Evolutionary conservation across 37 sponge, comb jelly and placozoan genomes (phyloP).

Genomic region (Cliona cf. orientalis): DNA sequence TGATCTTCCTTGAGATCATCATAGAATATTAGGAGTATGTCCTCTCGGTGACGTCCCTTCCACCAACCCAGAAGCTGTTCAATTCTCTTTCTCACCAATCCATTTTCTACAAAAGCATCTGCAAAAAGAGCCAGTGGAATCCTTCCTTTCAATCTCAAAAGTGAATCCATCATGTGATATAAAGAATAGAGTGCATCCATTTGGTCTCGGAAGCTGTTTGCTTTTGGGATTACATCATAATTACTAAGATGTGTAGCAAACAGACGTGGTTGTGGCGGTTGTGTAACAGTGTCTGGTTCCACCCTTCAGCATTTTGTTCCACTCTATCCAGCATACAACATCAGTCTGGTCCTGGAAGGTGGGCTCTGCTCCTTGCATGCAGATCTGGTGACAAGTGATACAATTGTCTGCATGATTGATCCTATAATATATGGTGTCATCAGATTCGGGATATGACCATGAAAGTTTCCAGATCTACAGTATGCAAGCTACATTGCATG

Average conservation of each 20-base stretch:
- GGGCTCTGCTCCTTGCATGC: slow-evolving; percentile 16
- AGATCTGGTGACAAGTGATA: slow-evolving; percentile 15
- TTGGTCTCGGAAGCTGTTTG: slow-evolving; percentile 15
- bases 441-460: too few species aligned
- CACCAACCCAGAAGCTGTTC: slow-evolving; percentile 40
- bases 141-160: neutral
- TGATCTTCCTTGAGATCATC: slow-evolving; percentile 56
- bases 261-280: slow-evolving; percentile 16
- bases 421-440: too few species aligned
- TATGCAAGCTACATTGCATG: too few species aligned
- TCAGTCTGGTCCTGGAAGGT: neutral
- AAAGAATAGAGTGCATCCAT: slow-evolving; percentile 12
- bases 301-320: neutral
- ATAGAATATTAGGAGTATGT: slow-evolving; percentile 45
- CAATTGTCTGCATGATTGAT: too few species aligned
- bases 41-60: slow-evolving; percentile 33
- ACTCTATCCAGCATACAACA: slow-evolving; percentile 5
- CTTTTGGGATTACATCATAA: slow-evolving; percentile 18
- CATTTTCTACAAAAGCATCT: neutral
- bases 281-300: neutral
- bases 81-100: neutral
- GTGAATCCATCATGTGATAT: slow-evolving; percentile 1
- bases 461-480: too few species aligned
- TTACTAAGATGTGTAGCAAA: neutral
- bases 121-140: neutral